Evolutionary conservation across 1,140 invertebrate species (phyloP), one percentile per base, ranked within the genome.

Genomic region (Orius insidiosus): DNA sequence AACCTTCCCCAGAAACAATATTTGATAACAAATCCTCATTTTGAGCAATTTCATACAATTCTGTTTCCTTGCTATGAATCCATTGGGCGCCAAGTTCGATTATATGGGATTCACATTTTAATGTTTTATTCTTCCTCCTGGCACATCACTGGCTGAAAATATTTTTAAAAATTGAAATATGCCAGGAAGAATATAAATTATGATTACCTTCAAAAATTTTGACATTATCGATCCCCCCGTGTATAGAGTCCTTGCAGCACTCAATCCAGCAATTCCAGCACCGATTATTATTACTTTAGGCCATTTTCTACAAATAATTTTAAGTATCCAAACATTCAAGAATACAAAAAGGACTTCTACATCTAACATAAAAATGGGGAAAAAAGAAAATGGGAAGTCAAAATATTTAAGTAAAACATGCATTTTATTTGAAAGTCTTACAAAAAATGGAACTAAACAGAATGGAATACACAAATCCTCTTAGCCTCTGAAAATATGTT

Each of bases 51-150:
- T 68, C 40, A 54, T 66, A 69, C 3, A 81, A 57, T 11, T 57
- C 49, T 61, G 76, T 75, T 39, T 72, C 59, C 50, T 72, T 63
- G 2, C 79, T 79, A 51, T 84, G 80, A 16, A 84, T 62, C 75
- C 79, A 85, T 58, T 84, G 80, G 6, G 80, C 80, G 9, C 81
- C 80, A 7, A 71, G 49, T 59, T 85, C 81, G n/a, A 70, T 46
- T 24, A 32, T 43, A 9, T 55, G 54, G 5, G 61, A 57, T 46
- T 63, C 58, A 50, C 66, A 60, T 10, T 52, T 15, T 13, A 65
- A 48, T 0, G 75, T 72, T 14, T 48, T 37, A 80, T 68, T 53
- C 79, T 63, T 18, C 79, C 78, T 45, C 79, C 79, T 46, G 71
- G 48, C 54, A 62, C 54, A 46, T 63, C 54, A 59, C 70, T 64